Percentiles rank a stretch among this genome's conserved stretches.
phyloP scores from a whole-genome alignment of 2,888 invertebrate species.

The Achlya flavicornis region DNA sequence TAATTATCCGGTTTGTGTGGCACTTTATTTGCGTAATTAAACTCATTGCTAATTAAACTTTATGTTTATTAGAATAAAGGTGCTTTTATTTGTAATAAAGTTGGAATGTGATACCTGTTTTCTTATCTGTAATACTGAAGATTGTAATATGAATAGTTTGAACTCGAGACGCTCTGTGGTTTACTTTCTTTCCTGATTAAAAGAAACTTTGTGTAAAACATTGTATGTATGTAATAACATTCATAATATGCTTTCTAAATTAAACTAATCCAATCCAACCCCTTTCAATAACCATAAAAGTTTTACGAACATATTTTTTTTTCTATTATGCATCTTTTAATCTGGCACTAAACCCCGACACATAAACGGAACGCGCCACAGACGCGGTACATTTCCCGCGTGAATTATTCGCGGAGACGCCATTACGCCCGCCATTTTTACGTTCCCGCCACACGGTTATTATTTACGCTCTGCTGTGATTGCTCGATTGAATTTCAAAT shows the following conservation, averaged over 20 bases:
- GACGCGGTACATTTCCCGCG: conserved; percentile 18
- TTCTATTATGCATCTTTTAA: conserved; percentile 7
- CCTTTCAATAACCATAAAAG: conserved; percentile 1
- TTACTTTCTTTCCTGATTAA: no score
- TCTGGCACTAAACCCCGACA: conserved; percentile 14
- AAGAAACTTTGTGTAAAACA: no score
- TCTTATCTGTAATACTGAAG: not conserved
- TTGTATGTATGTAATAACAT: no score
- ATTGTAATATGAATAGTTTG: not conserved
- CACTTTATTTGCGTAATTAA: not conserved
- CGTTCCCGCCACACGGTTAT: conserved; percentile 25
- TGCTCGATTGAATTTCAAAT: conserved; percentile 36
- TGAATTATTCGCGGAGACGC: conserved; percentile 19
- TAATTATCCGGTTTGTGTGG: not conserved
- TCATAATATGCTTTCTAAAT: not conserved
- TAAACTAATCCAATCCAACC: not conserved
- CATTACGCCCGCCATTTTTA: conserved; percentile 26
- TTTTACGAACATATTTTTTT: conserved; percentile 14
- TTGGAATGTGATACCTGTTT: not conserved
- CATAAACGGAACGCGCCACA: conserved; percentile 13
- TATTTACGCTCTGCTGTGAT: conserved; percentile 19
- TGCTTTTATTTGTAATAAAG: not conserved
- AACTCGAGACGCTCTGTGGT: not conserved
- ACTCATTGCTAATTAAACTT: not conserved
- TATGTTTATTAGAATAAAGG: not conserved